These are phyloP conservation scores for Pitangus sulphuratus DNA, from an alignment of 2,797 vertebrate genomes.

Conservation along the genomic window DNA sequence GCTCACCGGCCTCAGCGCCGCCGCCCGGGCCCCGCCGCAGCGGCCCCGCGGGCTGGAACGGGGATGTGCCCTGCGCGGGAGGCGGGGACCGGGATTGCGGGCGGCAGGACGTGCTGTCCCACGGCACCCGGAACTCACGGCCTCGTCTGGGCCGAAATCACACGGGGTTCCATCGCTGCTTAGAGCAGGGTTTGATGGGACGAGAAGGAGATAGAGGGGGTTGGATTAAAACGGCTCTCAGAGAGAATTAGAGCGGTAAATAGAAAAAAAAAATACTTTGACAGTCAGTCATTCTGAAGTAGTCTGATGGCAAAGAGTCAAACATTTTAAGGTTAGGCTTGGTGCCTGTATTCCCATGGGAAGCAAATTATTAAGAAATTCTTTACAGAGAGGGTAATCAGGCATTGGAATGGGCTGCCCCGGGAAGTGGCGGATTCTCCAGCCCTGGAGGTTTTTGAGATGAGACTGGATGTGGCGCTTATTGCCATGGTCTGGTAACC, in stretches of 20 bases:
- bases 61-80: background rate
- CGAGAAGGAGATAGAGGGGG: background rate
- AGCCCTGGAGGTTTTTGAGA: too few relatives aligned
- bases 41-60: background rate
- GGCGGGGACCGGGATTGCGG: background rate
- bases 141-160: rapidly evolving
- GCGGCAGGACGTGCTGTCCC: background rate
- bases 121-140: background rate
- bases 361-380: background rate
- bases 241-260: background rate
- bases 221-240: background rate
- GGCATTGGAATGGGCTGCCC: too few relatives aligned
- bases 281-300: background rate
- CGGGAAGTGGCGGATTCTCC: too few relatives aligned
- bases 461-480: too few relatives aligned
- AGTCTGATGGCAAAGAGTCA: background rate
- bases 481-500: too few relatives aligned
- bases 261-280: rapidly evolving
- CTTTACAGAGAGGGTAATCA: too few relatives aligned
- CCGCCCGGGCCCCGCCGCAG: background rate
- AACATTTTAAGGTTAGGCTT: background rate
- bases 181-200: rapidly evolving
- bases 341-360: background rate
- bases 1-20: background rate
- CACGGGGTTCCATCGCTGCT: rapidly evolving